Percentiles rank a stretch among this genome's conserved stretches.
Conservation (phyloP, 2,888 invertebrate species). For the Palloptera scutellata region DNA sequence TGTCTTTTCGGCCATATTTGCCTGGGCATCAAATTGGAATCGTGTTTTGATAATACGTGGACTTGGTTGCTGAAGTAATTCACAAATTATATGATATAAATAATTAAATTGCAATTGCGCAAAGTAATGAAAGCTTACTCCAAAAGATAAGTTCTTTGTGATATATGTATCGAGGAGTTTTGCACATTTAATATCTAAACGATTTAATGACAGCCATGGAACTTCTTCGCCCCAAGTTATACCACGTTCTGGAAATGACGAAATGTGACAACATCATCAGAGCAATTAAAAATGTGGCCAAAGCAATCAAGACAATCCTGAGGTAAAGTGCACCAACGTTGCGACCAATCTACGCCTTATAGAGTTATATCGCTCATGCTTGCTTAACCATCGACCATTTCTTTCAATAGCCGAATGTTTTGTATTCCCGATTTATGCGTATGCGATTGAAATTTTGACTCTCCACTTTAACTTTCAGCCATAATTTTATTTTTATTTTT, state of each 20-base stretch:
- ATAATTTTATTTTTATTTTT: too few species aligned
- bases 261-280: constrained; percentile 43
- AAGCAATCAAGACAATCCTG: constrained; percentile 21
- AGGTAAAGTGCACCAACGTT: constrained; percentile 34
- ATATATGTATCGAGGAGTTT: too few species aligned
- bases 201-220: constrained; percentile 44
- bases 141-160: too few species aligned
- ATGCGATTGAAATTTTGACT: too few species aligned
- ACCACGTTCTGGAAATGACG: constrained; percentile 43
- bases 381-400: too few species aligned
- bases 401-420: too few species aligned
- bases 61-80: constrained; percentile 24
- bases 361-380: constrained; percentile 21
- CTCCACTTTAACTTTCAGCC: too few species aligned
- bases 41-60: constrained; percentile 48
- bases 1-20: constrained; percentile 44
- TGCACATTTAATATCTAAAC: constrained; percentile 34
- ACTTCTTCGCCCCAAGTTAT: constrained; percentile 48
- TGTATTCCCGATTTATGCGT: too few species aligned
- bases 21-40: constrained; percentile 40
- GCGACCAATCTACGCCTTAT: constrained; percentile 32
- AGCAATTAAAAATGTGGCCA: constrained; percentile 32
- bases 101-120: too few species aligned
- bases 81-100: too few species aligned
- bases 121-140: too few species aligned